Percentiles rank a stretch among this genome's conserved stretches.
Evolutionary conservation across 2,113 vertebrate species (phyloP).

Genomic region (Sander lucioperca): DNA sequence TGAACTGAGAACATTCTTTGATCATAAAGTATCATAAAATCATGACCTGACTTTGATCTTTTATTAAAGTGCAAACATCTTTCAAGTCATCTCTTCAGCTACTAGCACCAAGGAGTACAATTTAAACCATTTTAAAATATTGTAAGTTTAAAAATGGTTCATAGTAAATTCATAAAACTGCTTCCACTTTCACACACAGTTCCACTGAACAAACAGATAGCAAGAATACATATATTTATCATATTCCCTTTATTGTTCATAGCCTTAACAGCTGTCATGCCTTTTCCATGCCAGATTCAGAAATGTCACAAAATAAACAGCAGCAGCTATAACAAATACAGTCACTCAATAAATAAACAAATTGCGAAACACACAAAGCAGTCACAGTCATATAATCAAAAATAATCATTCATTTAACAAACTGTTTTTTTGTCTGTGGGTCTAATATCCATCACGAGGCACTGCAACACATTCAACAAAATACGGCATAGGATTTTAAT

Average conservation of each 20-base stretch:
- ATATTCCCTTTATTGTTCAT: conserved; percentile 76
- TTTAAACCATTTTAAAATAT: not conserved
- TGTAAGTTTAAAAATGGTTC: conserved; percentile 2
- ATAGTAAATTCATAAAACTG: not conserved
- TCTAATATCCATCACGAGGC: conserved; percentile 67
- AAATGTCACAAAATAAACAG: conserved; percentile 74
- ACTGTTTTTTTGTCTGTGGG: conserved; percentile 49
- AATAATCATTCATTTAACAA: conserved; percentile 56
- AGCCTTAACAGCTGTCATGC: conserved; percentile 75
- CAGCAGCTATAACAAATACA: conserved; percentile 70
- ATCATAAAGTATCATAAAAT: not conserved
- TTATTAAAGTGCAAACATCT: not conserved
- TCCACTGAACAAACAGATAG: conserved; percentile 22
- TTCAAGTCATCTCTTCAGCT: not conserved
- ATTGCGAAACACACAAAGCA: conserved; percentile 65
- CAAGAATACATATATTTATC: conserved; percentile 33
- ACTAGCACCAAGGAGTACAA: not conserved
- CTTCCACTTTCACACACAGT: not conserved
- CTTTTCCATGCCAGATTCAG: conserved; percentile 77
- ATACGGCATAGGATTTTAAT: conserved; percentile 49
- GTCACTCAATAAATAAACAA: conserved; percentile 80
- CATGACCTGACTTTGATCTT: not conserved
- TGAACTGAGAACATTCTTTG: not conserved
- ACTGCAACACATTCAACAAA: conserved; percentile 77
- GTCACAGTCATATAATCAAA: conserved; percentile 68